Percentiles rank a stretch among this genome's conserved stretches.
Evolutionary conservation across 2,888 invertebrate species (phyloP).

Genomic region (Atrina japonica): DNA sequence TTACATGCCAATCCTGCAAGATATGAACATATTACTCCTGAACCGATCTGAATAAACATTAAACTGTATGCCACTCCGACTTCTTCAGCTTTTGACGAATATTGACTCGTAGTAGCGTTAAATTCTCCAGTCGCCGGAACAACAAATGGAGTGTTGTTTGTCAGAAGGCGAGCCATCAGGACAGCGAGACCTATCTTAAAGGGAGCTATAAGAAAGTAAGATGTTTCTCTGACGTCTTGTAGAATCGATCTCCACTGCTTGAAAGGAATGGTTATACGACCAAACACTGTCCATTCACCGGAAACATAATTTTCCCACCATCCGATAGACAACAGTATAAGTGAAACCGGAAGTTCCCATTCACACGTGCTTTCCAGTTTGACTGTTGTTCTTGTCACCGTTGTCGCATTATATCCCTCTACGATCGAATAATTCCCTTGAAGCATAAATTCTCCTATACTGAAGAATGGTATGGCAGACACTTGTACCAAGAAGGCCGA

Average conservation of each 20-base stretch:
- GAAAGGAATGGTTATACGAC: slow-evolving; percentile 64
- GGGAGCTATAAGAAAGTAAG: slow-evolving; percentile 65
- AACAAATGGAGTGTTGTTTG: slow-evolving; percentile 57
- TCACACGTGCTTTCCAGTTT: slow-evolving; percentile 76
- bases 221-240: slow-evolving; percentile 69
- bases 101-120: slow-evolving; percentile 47
- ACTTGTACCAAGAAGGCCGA: slow-evolving; percentile 68
- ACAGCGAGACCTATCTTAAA: slow-evolving; percentile 69
- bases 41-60: slow-evolving; percentile 70
- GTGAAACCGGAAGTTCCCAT: slow-evolving; percentile 94
- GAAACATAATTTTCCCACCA: slow-evolving; percentile 99
- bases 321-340: slow-evolving; percentile 92
- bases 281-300: slow-evolving; percentile 71
- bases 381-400: slow-evolving; percentile 44
- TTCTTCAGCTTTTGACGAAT: slow-evolving; percentile 46
- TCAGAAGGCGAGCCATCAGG: slow-evolving; percentile 63
- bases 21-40: slow-evolving; percentile 77
- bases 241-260: slow-evolving; percentile 67
- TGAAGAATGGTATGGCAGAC: slow-evolving; percentile 60
- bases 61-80: slow-evolving; percentile 67
- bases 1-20: slow-evolving; percentile 83
- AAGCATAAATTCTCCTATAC: slow-evolving; percentile 52
- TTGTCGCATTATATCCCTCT: slow-evolving; percentile 54
- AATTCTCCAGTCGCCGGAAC: slow-evolving; percentile 44
- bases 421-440: slow-evolving; percentile 59